Percentiles rank a stretch among this genome's conserved stretches.
Evolutionary conservation across 1,140 invertebrate genomes (phyloP).

Genomic region (Ooceraea biroi): DNA sequence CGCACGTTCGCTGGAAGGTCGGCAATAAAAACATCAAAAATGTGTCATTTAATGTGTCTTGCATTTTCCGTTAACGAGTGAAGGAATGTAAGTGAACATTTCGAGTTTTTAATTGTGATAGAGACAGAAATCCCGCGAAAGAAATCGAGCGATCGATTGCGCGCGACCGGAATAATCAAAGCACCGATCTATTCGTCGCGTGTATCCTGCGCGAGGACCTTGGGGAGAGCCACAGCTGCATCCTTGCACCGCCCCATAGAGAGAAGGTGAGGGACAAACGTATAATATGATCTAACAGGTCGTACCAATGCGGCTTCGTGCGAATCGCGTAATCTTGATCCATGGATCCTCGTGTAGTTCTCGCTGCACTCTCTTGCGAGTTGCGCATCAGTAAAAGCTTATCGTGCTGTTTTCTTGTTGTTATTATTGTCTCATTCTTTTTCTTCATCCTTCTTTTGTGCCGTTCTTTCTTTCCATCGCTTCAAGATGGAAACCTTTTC

Average conservation of each 20-base stretch:
- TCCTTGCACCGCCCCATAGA: constrained; percentile 74
- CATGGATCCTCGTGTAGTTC: constrained; percentile 73
- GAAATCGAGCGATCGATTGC: constrained; percentile 23
- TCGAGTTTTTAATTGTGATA: constrained; percentile 23
- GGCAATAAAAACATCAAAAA: neutral
- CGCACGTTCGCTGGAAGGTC: too few species aligned
- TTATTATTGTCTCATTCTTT: constrained; percentile 39
- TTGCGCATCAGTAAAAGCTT: constrained; percentile 62
- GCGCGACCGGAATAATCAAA: constrained; percentile 33
- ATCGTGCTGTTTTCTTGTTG: constrained; percentile 44
- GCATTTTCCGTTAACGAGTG: neutral
- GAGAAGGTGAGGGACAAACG: constrained; percentile 80
- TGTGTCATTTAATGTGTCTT: neutral
- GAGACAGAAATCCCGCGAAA: constrained; percentile 7
- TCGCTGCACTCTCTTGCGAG: constrained; percentile 2
- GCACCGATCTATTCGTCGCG: constrained; percentile 54
- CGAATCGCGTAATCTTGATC: constrained; percentile 80
- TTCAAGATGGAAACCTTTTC: neutral
- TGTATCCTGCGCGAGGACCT: constrained; percentile 57
- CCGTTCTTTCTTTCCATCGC: neutral
- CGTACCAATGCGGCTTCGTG: constrained; percentile 66
- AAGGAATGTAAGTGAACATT: too few species aligned
- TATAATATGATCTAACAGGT: constrained; percentile 78
- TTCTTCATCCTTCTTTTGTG: constrained; percentile 13
- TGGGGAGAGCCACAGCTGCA: constrained; percentile 71